phyloP scores from a whole-genome alignment of 2,113 vertebrate species.

The Alaudala cheleensis region DNA sequence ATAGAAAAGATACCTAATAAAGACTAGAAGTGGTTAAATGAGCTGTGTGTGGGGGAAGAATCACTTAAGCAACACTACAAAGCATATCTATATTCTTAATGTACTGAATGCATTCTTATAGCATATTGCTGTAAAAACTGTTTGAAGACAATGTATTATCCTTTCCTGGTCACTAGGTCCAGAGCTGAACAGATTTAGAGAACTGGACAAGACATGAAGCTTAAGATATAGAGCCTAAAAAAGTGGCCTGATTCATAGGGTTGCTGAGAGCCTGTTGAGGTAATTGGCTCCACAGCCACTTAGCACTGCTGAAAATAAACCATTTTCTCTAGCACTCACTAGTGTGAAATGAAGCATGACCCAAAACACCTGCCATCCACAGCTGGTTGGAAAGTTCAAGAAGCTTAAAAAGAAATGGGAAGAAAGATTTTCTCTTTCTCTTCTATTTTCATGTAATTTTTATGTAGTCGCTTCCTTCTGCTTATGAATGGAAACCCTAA shows the following conservation, averaged over 20 bases:
- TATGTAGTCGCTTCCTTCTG: not conserved
- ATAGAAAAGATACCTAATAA: not conserved
- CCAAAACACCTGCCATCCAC: not conserved
- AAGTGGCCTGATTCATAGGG: not conserved
- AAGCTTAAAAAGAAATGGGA: not conserved
- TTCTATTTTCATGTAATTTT: not conserved
- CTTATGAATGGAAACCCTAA: not conserved
- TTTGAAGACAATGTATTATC: not conserved
- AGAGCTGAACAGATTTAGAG: not conserved
- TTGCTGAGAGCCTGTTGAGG: not conserved
- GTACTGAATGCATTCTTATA: not conserved
- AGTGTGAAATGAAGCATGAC: not conserved
- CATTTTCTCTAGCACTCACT: not conserved
- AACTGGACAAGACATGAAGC: not conserved
- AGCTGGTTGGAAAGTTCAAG: not conserved
- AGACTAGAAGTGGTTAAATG: not conserved
- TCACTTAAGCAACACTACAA: not conserved
- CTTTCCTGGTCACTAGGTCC: not conserved
- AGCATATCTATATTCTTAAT: not conserved
- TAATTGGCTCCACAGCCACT: not conserved
- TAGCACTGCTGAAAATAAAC: conserved; percentile 2
- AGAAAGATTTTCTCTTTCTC: not conserved
- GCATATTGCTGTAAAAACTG: not conserved
- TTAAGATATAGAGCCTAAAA: not conserved
- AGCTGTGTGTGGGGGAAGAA: not conserved